Evolutionary conservation across 2,888 invertebrate genomes (phyloP).

Genomic region (Apoda limacodes): DNA sequence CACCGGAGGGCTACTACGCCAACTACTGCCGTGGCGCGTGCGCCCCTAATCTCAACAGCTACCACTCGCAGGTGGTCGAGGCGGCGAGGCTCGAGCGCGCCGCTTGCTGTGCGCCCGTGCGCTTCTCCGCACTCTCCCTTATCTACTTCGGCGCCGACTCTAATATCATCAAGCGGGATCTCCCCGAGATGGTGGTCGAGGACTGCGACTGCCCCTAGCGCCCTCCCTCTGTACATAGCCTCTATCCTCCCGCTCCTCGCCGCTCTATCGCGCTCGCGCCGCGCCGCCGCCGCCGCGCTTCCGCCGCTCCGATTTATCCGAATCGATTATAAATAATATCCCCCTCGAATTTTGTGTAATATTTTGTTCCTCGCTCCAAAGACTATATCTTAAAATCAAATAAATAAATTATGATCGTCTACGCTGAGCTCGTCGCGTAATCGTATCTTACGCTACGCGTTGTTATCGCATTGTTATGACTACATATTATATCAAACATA

Average conservation of each 20-base stretch:
- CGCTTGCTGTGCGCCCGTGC: conserved; percentile 92
- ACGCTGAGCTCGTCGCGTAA: conserved; percentile 21
- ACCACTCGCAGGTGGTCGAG: conserved; percentile 92
- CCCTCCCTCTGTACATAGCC: conserved; percentile 42
- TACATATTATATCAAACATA: not conserved
- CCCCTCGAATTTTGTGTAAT: conserved; percentile 69
- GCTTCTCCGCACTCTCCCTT: conserved; percentile 92
- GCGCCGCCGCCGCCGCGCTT: conserved; percentile 47
- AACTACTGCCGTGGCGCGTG: conserved; percentile 95
- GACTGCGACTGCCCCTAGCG: conserved; percentile 93
- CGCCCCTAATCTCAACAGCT: conserved; percentile 81
- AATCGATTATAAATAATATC: conserved; percentile 67
- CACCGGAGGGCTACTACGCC: conserved; percentile 90
- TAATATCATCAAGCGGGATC: conserved; percentile 91
- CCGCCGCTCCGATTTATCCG: conserved; percentile 62
- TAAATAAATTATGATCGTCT: conserved; percentile 35
- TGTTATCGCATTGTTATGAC: not conserved
- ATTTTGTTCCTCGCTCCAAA: conserved; percentile 70
- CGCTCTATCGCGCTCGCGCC: conserved; percentile 24
- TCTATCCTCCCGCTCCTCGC: conserved; percentile 27
- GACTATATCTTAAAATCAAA: conserved; percentile 65
- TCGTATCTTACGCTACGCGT: conserved; percentile 1
- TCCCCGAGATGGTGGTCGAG: conserved; percentile 96
- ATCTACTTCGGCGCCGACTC: conserved; percentile 92
- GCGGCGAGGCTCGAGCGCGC: conserved; percentile 90